Evolutionary conservation across 2,113 vertebrate genomes (phyloP).

Genomic region (Dasyornis broadbenti): DNA sequence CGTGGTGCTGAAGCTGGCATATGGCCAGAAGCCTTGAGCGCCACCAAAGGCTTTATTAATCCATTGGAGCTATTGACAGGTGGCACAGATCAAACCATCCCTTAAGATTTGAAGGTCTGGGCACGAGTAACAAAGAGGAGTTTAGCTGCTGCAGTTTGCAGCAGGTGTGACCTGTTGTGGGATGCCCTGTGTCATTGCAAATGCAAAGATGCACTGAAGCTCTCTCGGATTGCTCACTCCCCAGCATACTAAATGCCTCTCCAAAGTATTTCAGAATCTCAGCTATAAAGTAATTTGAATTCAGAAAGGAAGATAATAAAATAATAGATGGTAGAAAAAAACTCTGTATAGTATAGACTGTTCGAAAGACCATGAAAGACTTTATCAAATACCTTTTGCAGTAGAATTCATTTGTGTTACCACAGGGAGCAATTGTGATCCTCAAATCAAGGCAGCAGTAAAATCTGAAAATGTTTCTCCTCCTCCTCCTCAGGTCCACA

Average conservation of each 20-base stretch:
- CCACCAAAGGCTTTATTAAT: background rate
- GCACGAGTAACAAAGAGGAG: background rate
- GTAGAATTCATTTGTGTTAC: conserved; percentile 40
- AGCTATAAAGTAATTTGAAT: conserved; percentile 40
- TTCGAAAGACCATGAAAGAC: conserved; percentile 42
- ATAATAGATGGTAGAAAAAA: conserved; percentile 38
- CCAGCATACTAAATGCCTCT: background rate
- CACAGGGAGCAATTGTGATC: conserved; percentile 26
- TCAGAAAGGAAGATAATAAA: conserved; percentile 59
- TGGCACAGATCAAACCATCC: background rate
- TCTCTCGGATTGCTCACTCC: background rate
- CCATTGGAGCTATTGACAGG: background rate
- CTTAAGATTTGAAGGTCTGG: background rate
- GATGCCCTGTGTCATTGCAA: conserved; percentile 6
- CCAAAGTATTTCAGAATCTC: background rate
- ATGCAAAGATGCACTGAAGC: conserved; percentile 3
- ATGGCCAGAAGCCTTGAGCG: background rate
- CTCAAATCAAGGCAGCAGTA: conserved; percentile 8
- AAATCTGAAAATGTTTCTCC: background rate
- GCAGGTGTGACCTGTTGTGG: conserved; percentile 5
- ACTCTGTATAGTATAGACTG: background rate
- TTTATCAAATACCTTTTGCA: conserved; percentile 47
- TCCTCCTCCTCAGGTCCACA: background rate
- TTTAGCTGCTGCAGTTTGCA: background rate
- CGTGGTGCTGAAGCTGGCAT: background rate